A percentile compares a stretch with the other conserved stretches of the same genome.
Evolutionary conservation across 2,888 invertebrate species (phyloP).

Genomic region (Ophion obscuratus): DNA sequence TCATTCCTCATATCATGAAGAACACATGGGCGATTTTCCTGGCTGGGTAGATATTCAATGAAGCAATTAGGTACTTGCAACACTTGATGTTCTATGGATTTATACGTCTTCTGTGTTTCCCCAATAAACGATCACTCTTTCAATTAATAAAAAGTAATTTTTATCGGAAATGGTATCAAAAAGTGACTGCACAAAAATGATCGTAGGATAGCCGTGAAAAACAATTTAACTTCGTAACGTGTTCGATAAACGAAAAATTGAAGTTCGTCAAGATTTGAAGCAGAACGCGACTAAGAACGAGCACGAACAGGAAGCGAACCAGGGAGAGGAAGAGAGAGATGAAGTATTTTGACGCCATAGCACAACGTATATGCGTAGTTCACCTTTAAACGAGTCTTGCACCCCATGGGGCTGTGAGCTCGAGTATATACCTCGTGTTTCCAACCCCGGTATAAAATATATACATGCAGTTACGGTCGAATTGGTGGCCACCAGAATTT

Average conservation of each 20-base stretch:
- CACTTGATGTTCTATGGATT: background rate
- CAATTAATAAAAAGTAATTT: background rate
- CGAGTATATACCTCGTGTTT: constrained; percentile 44
- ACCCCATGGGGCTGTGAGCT: constrained; percentile 26
- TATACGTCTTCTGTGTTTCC: background rate
- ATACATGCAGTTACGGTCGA: constrained; percentile 64
- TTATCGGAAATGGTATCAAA: background rate
- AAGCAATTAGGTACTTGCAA: background rate
- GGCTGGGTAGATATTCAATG: no score
- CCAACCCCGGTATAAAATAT: constrained; percentile 15
- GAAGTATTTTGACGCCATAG: background rate
- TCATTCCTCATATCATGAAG: no score
- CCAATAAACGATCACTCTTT: background rate
- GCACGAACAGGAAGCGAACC: background rate
- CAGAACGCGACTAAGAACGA: constrained; percentile 46
- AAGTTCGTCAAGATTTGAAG: constrained; percentile 36
- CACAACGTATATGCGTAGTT: constrained; percentile 38
- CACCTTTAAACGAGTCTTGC: constrained; percentile 57
- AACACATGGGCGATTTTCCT: no score
- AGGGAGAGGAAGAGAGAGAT: background rate
- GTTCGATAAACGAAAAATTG: constrained; percentile 47
- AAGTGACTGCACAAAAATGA: background rate
- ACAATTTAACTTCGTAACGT: background rate
- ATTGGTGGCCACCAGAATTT: constrained; percentile 72
- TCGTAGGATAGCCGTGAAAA: background rate